Base-by-base conservation (phyloP, 1,140 invertebrate species). In the Hermetia illucens region DNA sequence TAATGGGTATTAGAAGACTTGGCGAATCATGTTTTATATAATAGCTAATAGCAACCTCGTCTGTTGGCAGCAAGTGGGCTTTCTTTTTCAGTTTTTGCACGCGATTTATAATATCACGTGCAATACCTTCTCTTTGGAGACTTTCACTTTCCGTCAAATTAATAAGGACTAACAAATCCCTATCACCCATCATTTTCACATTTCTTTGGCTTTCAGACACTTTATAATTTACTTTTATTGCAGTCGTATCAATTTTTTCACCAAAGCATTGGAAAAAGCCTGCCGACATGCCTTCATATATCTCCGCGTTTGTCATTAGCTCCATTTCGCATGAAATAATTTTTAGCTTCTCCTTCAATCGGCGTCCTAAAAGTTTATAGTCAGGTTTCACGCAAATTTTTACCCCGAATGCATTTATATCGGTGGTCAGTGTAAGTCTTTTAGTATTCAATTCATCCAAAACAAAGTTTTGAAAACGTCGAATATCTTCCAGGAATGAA, bases 71-170 rank as follows among this genome's bases (percentile, higher is more conserved):
- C 15, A 97, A 65, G 49, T 83, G 77, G 3, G 84, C 89, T 60
- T 91, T 89, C 62, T 96, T 96, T 8, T 92, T 64, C 3, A 96
- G 63, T 63, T 93, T 94, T 55, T 97, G 94, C 25, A 97, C 71
- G 30, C 91, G 72, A 56, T 95, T 97, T 31, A 93, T 86, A 10
- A 96, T 77, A 65, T 97, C 93, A 40, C 93, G 66, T 3, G 86
- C 82, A 38, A 79, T 67, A 22, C 86, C 87, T 71, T 95, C 90
- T 56, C 91, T 78, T 47, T 82, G 63, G 85, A 94, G 86, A 1
- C 73, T 71, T 50, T 85, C 75, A 63, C 91, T 85, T 2, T 82
- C 74, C 0, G 75, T 77, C 5, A 78, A 63, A 52, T 82, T 76
- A 21, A 84, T 49, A 16, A 86, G 51, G 48, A 87, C 72, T 15